Percentiles rank a stretch among this genome's conserved stretches.
phyloP scores from a whole-genome alignment of 2,797 vertebrate species.

The Falco columbarius region DNA sequence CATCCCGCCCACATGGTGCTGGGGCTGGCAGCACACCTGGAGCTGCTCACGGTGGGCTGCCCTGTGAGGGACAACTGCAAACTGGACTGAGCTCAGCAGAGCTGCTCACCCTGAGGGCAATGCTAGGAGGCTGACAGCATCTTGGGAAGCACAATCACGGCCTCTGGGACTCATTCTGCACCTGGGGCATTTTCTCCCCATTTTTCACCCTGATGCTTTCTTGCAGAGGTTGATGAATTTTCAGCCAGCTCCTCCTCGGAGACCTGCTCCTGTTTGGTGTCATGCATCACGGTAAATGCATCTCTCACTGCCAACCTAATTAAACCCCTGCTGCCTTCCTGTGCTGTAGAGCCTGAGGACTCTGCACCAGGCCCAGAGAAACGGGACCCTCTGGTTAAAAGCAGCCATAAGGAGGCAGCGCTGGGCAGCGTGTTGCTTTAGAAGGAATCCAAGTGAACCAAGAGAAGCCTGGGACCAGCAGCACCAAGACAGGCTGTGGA shows the following conservation, averaged over 20 bases:
- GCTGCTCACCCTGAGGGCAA: background rate
- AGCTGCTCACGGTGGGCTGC: background rate
- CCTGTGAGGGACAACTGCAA: background rate
- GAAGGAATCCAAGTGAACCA: background rate
- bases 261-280: background rate
- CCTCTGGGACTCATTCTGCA: background rate
- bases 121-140: background rate
- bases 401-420: background rate
- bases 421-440: background rate
- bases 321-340: background rate
- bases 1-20: background rate
- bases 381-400: background rate
- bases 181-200: background rate
- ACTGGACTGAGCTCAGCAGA: background rate
- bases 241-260: background rate
- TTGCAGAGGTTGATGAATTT: background rate
- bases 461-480: background rate
- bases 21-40: background rate
- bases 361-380: background rate
- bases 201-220: background rate
- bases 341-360: background rate
- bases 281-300: background rate
- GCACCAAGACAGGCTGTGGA: background rate
- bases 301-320: background rate
- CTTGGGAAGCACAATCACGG: background rate